Evolutionary conservation across 2,797 vertebrate species (phyloP), one percentile per base, ranked within the genome.

Genomic region (Erethizon dorsatum): DNA sequence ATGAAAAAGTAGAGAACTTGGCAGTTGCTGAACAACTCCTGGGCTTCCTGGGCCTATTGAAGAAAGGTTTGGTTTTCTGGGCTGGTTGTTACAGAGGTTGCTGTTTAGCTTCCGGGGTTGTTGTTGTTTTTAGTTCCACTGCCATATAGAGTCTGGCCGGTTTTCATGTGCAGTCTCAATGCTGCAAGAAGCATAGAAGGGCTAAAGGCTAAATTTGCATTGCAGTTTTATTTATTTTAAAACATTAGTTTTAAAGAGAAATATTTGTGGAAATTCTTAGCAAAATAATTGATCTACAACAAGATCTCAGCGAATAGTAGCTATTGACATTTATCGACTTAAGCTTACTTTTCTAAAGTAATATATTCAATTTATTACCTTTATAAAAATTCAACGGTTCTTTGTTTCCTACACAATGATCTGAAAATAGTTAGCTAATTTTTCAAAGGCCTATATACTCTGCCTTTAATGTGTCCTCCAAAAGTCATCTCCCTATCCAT

Each of bases 211-310:
- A 87, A 14, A n/a, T 52, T 91, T 83, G 33, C 22, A 89, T 37
- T 79, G 26, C 54, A 2, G 11, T 93, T 77, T 91, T 95, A 56
- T 77, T 93, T 95, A 50, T 86, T 67, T 18, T 3, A 69, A 73
- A 82, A 75, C 41, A 33, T 31, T 31, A 33, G 9, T 83, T 77
- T 89, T 69, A 82, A 91, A 82, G 24, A 88, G 5, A 47, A 57
- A 20, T 83, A 47, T 73, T 88, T 85, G 63, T 56, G n/a, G 41
- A 41, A 71, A 67, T 5, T 24, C 33, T 73, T 61, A 92, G 22
- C 20, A 56, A 92, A 83, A 54, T 47, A 67, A 50, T 50, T 33
- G 13, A 59, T 69, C 13, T 2, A 65, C 57, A 73, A 61, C 3
- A 50, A 96, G 22, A 65, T 61, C 3, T 80, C n/a, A 75, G 37